These are phyloP conservation scores for Crocodylus rhombifer DNA, from an alignment of 2,797 vertebrate genomes.

Conservation along the genomic window DNA sequence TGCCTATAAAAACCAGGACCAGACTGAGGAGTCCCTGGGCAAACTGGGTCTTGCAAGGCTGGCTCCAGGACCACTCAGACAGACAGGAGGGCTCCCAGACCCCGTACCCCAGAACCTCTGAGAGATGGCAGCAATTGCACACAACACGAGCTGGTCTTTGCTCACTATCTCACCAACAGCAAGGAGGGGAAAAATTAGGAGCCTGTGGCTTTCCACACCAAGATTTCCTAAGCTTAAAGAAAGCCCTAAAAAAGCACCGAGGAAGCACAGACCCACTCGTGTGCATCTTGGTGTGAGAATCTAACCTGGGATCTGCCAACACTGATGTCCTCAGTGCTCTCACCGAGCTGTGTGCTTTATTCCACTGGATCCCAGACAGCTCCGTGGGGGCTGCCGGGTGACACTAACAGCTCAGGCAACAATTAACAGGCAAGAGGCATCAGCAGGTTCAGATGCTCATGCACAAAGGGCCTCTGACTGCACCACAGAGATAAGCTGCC, in stretches of 20 bases:
- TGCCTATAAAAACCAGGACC: background rate
- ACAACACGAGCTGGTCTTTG: slow-evolving; percentile 11
- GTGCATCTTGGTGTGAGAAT: background rate
- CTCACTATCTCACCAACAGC: background rate
- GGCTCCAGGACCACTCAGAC: background rate
- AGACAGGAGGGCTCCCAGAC: background rate
- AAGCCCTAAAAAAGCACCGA: background rate
- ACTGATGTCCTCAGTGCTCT: accelerated
- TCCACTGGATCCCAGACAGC: background rate
- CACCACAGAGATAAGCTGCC: background rate
- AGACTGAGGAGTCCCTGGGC: background rate
- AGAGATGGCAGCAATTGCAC: background rate
- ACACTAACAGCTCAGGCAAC: background rate
- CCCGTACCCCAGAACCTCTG: background rate
- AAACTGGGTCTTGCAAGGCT: slow-evolving; percentile 27
- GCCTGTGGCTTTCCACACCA: background rate
- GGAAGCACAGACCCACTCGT: no score
- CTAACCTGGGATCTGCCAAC: background rate
- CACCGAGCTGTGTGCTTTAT: background rate
- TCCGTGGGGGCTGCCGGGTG: background rate
- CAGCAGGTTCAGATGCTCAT: slow-evolving; percentile 20
- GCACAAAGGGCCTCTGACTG: background rate
- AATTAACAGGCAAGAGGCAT: background rate
- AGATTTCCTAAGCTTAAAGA: background rate
- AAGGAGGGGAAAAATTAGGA: background rate